phyloP scores from a whole-genome alignment of 2,113 vertebrate species.

The Cygnus buccinator region DNA sequence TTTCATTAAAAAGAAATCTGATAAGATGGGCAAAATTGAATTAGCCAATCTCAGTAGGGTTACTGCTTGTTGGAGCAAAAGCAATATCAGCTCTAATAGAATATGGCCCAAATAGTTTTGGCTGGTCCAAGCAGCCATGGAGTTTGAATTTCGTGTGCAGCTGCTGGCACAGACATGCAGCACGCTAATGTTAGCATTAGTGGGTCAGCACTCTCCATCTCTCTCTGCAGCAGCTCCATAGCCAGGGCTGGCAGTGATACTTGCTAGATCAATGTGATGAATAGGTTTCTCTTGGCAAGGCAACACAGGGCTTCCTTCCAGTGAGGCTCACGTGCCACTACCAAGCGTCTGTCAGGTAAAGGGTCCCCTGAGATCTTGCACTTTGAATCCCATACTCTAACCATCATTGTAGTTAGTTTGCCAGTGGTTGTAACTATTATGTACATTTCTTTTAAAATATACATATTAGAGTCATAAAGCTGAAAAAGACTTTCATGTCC shows the following conservation, averaged over 20 bases:
- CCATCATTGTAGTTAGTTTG: not conserved
- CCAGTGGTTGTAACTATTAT: no score
- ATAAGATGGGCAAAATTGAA: conserved; percentile 81
- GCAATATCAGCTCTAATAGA: conserved; percentile 75
- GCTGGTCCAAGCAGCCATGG: conserved; percentile 49
- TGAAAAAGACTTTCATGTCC: not conserved
- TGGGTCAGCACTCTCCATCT: conserved; percentile 48
- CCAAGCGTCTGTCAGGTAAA: conserved; percentile 9
- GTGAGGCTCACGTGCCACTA: conserved; percentile 38
- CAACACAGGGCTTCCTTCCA: conserved; percentile 25
- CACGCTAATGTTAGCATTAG: conserved; percentile 58
- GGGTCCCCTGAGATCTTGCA: accelerated
- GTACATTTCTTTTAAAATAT: not conserved
- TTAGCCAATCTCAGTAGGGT: conserved; percentile 78
- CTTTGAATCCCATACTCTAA: not conserved
- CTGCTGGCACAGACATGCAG: conserved; percentile 40
- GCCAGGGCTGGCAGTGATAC: conserved; percentile 51
- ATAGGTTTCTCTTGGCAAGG: conserved; percentile 67
- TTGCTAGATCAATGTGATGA: conserved; percentile 46
- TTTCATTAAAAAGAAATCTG: conserved; percentile 85
- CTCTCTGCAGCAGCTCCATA: not conserved
- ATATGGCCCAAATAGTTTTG: conserved; percentile 70
- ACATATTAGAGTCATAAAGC: not conserved
- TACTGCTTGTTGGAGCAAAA: conserved; percentile 71
- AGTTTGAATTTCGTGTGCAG: conserved; percentile 27